Evolutionary conservation across 2,113 vertebrate genomes (phyloP), one percentile per base, ranked within the genome.

Genomic region (Syngnathus scovelli): DNA sequence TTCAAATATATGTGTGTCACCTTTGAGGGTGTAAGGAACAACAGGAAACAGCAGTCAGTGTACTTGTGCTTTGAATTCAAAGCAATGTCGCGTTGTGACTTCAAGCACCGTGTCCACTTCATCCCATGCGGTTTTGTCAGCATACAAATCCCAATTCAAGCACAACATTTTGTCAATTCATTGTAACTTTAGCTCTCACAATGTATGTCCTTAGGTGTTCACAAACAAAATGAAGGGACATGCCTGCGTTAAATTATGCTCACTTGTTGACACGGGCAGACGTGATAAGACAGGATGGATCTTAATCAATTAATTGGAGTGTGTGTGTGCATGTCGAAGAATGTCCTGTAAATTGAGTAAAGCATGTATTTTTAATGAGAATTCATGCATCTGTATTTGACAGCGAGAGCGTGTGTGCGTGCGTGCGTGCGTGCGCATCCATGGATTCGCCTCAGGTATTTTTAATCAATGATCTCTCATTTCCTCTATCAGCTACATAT

Each of bases 361-460:
- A 11, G 8, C 41, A 43, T 43, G 41, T 43, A 43, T 33, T 43
- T 43, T 43, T 41, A 7, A 41, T 41, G 6, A 41, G 7, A 11
- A 41, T 41, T 41, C 39, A 41, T 41, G 10, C 39, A 41, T 41
- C 6, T 41, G 39, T 41, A 41, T 41, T 41, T 41, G 7, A 2
- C 2, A 41, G 39, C 7, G 39, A 41, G 1, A 41, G 39, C 39
- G 3, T 33, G 27, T 3, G 27, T 33, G 27, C 27, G 2, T 27
- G 27, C 2, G 27, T 59, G 19, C 55, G 15, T 1, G 9, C 67
- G 46, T 71, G 19, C 61, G 18, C 58, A 15, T 19, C 11, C 5
- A 39, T 74, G 58, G 19, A 38, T 66, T 37, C 12, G 12, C 49
- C 21, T 52, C 19, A 52, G 49, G 49, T 52, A 52, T 52, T 52